A percentile compares a stretch with the other conserved stretches of the same genome.
Conservation (phyloP, 1,140 invertebrate species). For the Aphis craccivora region DNA sequence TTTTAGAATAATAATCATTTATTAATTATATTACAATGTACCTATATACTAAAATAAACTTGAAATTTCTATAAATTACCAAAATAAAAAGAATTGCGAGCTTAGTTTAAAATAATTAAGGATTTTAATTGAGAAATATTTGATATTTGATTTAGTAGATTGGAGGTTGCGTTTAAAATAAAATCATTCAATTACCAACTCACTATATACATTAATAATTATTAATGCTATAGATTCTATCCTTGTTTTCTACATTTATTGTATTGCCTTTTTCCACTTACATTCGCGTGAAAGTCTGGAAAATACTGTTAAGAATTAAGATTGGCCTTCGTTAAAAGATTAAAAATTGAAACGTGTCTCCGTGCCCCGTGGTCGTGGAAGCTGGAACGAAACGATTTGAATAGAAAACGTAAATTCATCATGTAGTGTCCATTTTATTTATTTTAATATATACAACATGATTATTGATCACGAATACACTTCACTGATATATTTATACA, state of each 20-base stretch:
- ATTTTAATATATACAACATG: conserved; percentile 8
- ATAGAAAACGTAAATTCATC: conserved; percentile 41
- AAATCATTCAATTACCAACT: not conserved
- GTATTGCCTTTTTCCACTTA: not conserved
- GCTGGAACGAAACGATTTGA: conserved; percentile 7
- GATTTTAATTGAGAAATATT: not conserved
- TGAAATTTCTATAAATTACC: not conserved
- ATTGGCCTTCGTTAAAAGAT: conserved; percentile 27
- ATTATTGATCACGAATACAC: conserved; percentile 10
- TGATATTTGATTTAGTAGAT: not conserved
- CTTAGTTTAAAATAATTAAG: not conserved
- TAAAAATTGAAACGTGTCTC: conserved; percentile 42
- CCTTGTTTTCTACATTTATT: conserved; percentile 1
- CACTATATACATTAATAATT: not conserved
- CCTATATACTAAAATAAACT: too few species aligned
- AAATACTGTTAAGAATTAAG: not conserved
- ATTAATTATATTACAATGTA: not conserved
- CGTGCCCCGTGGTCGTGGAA: not conserved
- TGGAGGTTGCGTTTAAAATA: not conserved
- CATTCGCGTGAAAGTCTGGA: conserved; percentile 10
- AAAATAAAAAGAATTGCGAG: not conserved
- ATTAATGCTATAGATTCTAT: not conserved
- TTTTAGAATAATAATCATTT: not conserved
- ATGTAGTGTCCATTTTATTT: not conserved
- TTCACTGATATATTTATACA: not conserved